These are phyloP conservation scores for Scolopax rusticola DNA, from an alignment of 2,797 vertebrate species.

Conservation along the genomic window DNA sequence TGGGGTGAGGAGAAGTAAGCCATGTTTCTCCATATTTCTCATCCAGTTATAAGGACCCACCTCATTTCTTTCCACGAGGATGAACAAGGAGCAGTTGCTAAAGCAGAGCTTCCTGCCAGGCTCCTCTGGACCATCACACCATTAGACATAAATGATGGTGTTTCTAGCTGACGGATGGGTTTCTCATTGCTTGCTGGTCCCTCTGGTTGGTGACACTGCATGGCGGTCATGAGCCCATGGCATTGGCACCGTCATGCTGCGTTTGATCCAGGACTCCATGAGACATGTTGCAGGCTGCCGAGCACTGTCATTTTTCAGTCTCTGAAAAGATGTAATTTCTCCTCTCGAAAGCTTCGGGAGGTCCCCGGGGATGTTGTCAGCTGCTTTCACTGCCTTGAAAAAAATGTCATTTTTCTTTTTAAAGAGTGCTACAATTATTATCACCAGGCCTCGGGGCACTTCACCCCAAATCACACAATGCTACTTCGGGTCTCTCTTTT, in stretches of 20 bases:
- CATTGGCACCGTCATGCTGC: rapidly evolving
- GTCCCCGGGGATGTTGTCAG: conserved; percentile 30
- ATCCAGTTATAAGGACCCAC: neutral
- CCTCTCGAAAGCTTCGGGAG: conserved; percentile 47
- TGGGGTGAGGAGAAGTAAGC: neutral
- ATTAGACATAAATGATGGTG: rapidly evolving
- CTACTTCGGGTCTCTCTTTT: conserved; percentile 55
- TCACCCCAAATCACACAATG: conserved; percentile 69
- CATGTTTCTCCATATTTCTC: rapidly evolving
- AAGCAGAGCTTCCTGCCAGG: neutral
- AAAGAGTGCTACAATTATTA: conserved; percentile 43
- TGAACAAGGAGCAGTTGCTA: rapidly evolving
- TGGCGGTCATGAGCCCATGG: neutral
- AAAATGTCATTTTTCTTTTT: conserved; percentile 60
- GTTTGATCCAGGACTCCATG: neutral
- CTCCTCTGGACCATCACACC: rapidly evolving
- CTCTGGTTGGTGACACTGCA: neutral
- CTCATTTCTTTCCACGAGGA: neutral
- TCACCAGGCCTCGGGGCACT: conserved; percentile 56
- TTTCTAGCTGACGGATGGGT: neutral
- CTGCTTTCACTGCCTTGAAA: conserved; percentile 43
- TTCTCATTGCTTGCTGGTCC: neutral
- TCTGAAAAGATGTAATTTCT: conserved; percentile 51
- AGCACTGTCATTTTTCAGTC: conserved; percentile 23
- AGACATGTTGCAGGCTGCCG: neutral